Percentiles rank a stretch among this genome's conserved stretches.
Conservation (phyloP, 30 jellyfish, hydroid and myxozoan genomes). For the Nemopilema nomurai region DNA sequence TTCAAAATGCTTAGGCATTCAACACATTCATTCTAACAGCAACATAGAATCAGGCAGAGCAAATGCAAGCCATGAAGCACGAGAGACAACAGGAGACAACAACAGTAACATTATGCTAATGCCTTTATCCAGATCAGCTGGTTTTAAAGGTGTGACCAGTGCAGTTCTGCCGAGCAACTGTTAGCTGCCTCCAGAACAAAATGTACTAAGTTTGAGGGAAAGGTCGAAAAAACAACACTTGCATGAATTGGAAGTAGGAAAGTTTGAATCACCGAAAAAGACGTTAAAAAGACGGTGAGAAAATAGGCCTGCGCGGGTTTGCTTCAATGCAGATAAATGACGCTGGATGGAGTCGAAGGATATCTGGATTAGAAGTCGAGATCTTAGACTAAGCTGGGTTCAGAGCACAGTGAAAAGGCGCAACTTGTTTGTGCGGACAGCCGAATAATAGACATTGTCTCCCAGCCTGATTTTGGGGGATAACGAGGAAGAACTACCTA, state of each 20-base stretch:
- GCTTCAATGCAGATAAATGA: neutral
- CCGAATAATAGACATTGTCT: neutral
- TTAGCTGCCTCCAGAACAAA: neutral
- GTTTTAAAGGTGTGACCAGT: slow-evolving; percentile 32
- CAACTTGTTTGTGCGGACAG: neutral
- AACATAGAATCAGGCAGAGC: neutral
- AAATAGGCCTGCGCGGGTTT: neutral
- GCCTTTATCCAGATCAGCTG: slow-evolving; percentile 17
- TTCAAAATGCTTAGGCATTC: neutral
- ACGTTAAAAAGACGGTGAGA: neutral
- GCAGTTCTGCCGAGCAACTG: slow-evolving; percentile 11
- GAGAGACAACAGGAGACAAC: slow-evolving; percentile 41
- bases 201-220: neutral
- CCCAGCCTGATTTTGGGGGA: neutral
- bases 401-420: neutral
- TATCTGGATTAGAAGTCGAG: neutral
- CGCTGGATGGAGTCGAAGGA: neutral
- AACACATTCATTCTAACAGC: neutral
- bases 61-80: neutral
- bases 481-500: neutral
- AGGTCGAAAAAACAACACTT: neutral
- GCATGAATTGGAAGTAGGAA: neutral
- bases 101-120: slow-evolving; percentile 50
- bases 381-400: neutral
- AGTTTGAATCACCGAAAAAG: neutral